Base-by-base conservation (phyloP, 2,888 invertebrate genomes). In the Cotesia congregata region DNA sequence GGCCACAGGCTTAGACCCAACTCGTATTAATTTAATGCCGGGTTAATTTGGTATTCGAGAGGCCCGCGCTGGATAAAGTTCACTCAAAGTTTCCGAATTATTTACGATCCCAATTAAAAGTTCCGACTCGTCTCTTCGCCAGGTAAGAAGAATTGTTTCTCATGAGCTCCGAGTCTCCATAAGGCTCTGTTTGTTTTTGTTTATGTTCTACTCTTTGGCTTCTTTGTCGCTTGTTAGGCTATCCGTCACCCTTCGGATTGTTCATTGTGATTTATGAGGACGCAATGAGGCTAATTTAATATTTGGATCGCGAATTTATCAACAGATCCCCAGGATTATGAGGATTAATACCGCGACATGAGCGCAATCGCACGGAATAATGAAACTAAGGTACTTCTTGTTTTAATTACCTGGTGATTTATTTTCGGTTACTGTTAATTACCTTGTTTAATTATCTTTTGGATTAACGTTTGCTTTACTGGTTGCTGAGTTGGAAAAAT, bases 41-140 rank as follows among this genome's bases (percentile, higher is more conserved):
- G 86, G 86, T 86, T 88, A 88, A 88, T 88, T 86, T 84, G 84
- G 86, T 86, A 88, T 88, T 87, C 87, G 85, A 82, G 80, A 82
- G 82, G 67, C 79, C 78, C 82, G 41, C 69, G 75, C 74, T 78
- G 80, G 76, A 79, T 70, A 79, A 81, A 81, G 77, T 81, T 81
- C 65, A 79, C 82, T 79, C 82, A 88, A 88, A 83, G 87, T 87
- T 83, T 65, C 84, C 86, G 88, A 87, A 88, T 88, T 88, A 88
- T 88, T 88, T 88, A 88, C 87, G 87, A 86, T 85, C 86, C 86
- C 88, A 88, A 88, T 88, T 88, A 88, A 88, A 88, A 88, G 87
- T 88, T 88, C 81, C 79, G 68, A 67, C 67, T 70, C 76, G 74
- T 76, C 77, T 67, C 30, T 30, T 30, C 30, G 30, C 30, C 30